phyloP scores from a whole-genome alignment of 64 coral and sea anemone genomes.

The Exaiptasia diaphana region DNA sequence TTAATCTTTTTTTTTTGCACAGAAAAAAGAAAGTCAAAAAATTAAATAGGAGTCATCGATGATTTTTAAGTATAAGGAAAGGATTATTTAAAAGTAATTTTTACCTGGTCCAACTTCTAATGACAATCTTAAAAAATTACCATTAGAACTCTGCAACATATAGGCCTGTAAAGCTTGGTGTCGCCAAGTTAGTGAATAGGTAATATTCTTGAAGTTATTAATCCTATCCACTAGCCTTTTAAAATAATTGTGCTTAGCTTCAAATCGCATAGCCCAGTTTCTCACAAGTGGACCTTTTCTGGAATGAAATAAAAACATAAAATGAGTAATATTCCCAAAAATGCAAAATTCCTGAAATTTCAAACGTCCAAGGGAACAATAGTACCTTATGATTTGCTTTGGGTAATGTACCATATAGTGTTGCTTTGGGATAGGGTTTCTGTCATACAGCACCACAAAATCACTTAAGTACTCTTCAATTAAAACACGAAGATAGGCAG shows the following conservation, averaged over 20 bases:
- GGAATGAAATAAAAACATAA: not conserved
- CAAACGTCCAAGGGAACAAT: too few relatives aligned
- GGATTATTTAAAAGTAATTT: not conserved
- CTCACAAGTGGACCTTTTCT: conserved; percentile 52
- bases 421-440: conserved; percentile 59
- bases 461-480: conserved; percentile 41
- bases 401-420: conserved; percentile 85
- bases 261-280: conserved; percentile 64
- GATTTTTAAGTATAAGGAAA: not conserved
- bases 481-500: conserved; percentile 43
- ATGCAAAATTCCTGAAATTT: not conserved
- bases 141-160: conserved; percentile 22
- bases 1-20: too few relatives aligned
- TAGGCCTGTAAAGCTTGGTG: conserved; percentile 55
- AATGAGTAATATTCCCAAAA: not conserved
- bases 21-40: not conserved
- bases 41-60: not conserved
- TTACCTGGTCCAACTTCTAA: conserved; percentile 54
- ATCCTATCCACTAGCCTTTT: conserved; percentile 28
- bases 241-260: conserved; percentile 68
- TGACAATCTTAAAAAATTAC: conserved; percentile 8
- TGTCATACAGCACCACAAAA: conserved; percentile 21
- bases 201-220: conserved; percentile 56
- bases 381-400: conserved; percentile 61
- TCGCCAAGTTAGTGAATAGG: conserved; percentile 25